Percentiles rank a stretch among this genome's conserved stretches.
Conservation (phyloP, 2,113 vertebrate species). For the Alligator sinensis region DNA sequence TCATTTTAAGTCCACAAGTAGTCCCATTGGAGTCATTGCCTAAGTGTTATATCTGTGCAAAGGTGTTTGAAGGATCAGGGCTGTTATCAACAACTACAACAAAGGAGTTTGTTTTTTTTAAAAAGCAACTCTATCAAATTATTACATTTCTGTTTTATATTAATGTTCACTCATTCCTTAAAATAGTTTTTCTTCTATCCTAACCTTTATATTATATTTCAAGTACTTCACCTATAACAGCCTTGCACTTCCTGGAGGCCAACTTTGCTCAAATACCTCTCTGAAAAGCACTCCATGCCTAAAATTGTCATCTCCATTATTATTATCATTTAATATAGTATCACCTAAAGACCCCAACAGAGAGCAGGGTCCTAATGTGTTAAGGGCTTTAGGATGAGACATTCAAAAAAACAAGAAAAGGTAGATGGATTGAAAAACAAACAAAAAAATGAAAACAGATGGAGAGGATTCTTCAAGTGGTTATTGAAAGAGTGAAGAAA, state of each 20-base stretch:
- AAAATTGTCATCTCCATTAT: rapidly evolving
- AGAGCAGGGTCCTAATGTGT: neutral
- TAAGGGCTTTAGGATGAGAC: neutral
- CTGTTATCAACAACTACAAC: neutral
- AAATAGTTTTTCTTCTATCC: slow-evolving; percentile 4
- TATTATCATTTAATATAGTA: neutral
- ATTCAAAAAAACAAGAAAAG: neutral
- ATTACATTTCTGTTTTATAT: neutral
- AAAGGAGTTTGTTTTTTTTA: neutral
- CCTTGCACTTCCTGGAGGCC: neutral
- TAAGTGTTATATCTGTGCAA: neutral
- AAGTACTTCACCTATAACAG: neutral
- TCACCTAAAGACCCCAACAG: rapidly evolving
- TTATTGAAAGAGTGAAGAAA: neutral
- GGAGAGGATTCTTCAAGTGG: rapidly evolving
- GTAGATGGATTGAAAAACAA: neutral
- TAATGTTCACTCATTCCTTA: neutral
- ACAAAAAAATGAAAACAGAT: neutral
- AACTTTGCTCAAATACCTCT: neutral
- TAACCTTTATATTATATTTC: neutral
- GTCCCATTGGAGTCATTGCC: neutral
- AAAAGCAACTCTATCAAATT: neutral
- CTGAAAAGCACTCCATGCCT: neutral
- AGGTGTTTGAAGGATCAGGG: neutral
- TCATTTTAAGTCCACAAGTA: neutral